Base-by-base conservation (phyloP, 2,797 vertebrate species). In the Leptodactylus fallax region DNA sequence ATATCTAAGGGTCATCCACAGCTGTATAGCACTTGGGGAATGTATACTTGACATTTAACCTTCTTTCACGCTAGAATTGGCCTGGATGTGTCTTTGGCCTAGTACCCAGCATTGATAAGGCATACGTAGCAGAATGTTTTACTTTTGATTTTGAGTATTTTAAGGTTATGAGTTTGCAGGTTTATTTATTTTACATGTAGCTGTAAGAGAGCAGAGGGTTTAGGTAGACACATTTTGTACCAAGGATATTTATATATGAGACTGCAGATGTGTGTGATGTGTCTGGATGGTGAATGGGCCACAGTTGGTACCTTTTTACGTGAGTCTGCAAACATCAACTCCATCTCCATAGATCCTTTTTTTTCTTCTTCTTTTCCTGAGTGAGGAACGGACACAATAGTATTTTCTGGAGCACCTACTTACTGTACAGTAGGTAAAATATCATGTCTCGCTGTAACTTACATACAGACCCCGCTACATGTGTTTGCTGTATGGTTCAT, bases 401-500 rank as follows among this genome's bases (percentile, higher is more conserved):
- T 89, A 86, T 89, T 85, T 82, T 88, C 61, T 78, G 47, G 45
- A 77, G 60, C 72, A 92, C 72, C 92, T 92, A 85, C 58, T 92
- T n/a, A n/a, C 91, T 83, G 91, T 80, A 36, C 91, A 82, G 91
- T 92, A 85, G 89, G 92, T 87, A 4, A n/a, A 87, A 90, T 91
- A 90, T 93, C 90, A 88, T 47, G 87, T 93, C 91, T 90, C 90
- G 94, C 91, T 92, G 74, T 91, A 84, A 87, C 90, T 93, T 89
- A 91, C 12, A 92, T 94, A 92, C 92, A 92, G 90, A 91, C 93
- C 87, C 74, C 92, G 91, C 92, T 91, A 92, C 91, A 92, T 93
- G 91, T 92, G 17, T 91, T 91, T 92, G 87, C 93, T 92, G 91
- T 90, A 94, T 92, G 93, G 55, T 92, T 94, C 93, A 93, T 95